Percentiles rank a stretch among this genome's conserved stretches.
These are phyloP conservation scores for Prunella strophiata DNA, from an alignment of 2,797 vertebrate genomes.

Conservation along the genomic window DNA sequence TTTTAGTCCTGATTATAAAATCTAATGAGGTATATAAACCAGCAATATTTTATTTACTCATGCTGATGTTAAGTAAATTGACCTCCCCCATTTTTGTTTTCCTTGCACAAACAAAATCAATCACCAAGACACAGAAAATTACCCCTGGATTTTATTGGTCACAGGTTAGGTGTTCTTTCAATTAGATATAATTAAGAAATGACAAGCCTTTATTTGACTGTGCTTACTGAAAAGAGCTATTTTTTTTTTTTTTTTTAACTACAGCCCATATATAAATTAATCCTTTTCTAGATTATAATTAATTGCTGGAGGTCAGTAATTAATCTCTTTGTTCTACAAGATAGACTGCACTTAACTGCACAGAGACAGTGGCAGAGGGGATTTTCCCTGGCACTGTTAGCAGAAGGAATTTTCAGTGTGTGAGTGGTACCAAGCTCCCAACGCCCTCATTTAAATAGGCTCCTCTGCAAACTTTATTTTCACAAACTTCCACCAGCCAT, in stretches of 20 bases:
- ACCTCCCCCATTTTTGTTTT: not conserved
- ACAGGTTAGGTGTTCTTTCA: not conserved
- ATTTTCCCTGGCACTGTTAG: not conserved
- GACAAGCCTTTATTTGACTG: not conserved
- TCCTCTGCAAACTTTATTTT: not conserved
- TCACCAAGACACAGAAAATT: not conserved
- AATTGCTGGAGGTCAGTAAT: not conserved
- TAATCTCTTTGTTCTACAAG: not conserved
- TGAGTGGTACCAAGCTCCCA: not conserved
- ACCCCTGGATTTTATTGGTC: not conserved
- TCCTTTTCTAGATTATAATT: not conserved
- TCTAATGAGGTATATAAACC: not conserved
- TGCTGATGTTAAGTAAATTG: not conserved
- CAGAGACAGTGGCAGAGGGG: not conserved
- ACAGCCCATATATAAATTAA: not conserved
- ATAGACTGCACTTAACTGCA: not conserved
- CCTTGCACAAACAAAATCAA: not conserved
- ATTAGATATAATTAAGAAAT: not conserved
- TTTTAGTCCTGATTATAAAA: conserved; percentile 13
- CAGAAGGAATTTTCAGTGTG: not conserved
- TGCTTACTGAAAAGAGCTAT: not conserved
- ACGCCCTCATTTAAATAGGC: fast-evolving
- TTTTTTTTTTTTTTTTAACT: not conserved
- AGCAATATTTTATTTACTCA: not conserved
- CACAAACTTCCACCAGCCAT: not conserved